Evolutionary conservation across 2,113 vertebrate genomes (phyloP).

Genomic region (Scytalopus superciliaris): DNA sequence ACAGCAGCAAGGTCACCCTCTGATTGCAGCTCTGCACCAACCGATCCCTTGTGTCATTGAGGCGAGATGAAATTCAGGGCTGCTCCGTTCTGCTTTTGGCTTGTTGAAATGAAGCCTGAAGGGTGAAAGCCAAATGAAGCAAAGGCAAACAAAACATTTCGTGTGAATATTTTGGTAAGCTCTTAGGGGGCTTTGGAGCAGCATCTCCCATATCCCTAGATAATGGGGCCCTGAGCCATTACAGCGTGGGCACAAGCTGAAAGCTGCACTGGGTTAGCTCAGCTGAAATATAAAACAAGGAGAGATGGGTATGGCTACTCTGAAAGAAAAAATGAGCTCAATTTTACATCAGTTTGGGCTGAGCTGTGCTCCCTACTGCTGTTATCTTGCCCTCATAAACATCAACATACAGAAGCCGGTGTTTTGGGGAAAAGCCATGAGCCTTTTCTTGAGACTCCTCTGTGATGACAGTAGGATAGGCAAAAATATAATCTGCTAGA

Average conservation of each 20-base stretch:
- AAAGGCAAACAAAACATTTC: not conserved
- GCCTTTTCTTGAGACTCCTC: not conserved
- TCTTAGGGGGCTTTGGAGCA: not conserved
- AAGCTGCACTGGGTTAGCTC: not conserved
- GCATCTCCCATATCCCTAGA: not conserved
- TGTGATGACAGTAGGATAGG: not conserved
- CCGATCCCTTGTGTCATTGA: not conserved
- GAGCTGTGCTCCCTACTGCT: not conserved
- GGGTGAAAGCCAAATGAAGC: not conserved
- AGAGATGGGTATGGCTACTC: not conserved
- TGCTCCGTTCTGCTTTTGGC: not conserved
- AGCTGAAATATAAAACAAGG: not conserved
- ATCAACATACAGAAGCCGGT: not conserved
- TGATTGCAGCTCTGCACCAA: not conserved
- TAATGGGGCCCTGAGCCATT: not conserved
- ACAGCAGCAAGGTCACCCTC: not conserved
- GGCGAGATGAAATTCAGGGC: not conserved
- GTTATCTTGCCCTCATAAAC: not conserved
- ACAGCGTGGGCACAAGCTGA: not conserved
- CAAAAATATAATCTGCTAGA: not conserved
- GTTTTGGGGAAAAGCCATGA: not conserved
- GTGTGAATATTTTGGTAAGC: not conserved
- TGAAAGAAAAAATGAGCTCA: not conserved
- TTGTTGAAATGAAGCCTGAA: not conserved
- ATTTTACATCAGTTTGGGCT: not conserved